Evolutionary conservation across 2,797 vertebrate species (phyloP).

Genomic region (Crossoptilon crossoptilon): DNA sequence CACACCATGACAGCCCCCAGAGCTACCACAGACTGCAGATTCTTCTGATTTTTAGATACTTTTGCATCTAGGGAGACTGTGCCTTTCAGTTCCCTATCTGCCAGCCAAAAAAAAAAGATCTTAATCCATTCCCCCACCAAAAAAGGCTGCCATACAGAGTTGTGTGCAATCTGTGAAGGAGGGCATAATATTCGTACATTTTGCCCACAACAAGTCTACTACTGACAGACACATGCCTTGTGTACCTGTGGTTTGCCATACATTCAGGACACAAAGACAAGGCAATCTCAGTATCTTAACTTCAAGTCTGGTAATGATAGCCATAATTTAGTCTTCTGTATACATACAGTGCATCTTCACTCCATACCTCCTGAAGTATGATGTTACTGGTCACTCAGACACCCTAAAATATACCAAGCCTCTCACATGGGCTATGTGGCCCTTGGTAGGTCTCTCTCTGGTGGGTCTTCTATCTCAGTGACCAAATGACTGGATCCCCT

Average conservation of each 20-base stretch:
- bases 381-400: neutral
- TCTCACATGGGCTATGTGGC: neutral
- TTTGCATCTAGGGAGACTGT: neutral
- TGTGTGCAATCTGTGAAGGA: neutral
- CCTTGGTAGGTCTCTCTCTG: neutral
- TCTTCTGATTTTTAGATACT: too few species aligned
- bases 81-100: neutral
- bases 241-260: neutral
- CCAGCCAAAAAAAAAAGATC: neutral
- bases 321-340: neutral
- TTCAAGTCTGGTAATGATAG: neutral
- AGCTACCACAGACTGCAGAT: neutral
- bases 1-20: accelerated
- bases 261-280: neutral
- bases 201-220: neutral
- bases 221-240: accelerated
- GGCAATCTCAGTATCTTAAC: neutral
- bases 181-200: neutral
- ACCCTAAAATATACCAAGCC: neutral
- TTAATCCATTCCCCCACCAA: neutral
- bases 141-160: neutral
- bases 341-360: neutral
- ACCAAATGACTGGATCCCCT: neutral
- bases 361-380: neutral
- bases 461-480: neutral